Evolutionary conservation across 2,113 vertebrate genomes (phyloP), one percentile per base, ranked within the genome.

Genomic region (Triplophysa dalaica): DNA sequence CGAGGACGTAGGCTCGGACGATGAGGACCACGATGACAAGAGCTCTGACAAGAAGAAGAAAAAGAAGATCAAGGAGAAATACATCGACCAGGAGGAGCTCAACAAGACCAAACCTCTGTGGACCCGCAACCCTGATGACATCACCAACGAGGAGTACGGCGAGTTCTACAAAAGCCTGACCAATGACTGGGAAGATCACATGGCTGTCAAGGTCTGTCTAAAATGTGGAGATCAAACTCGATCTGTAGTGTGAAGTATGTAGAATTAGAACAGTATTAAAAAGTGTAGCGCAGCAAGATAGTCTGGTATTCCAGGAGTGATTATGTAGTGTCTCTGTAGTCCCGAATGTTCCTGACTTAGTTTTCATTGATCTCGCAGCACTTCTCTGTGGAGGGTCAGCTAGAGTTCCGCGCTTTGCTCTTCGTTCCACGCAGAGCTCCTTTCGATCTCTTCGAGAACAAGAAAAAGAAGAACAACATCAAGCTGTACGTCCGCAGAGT

Each of bases 131-230:
- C 95, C 97, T 0, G 97, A 99, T 64, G 96, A 99, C 69, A 99
- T 99, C 62, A 96, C 94, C 1, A 97, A 95, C 7, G 97, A 98
- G 16, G 97, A 99, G 72, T 99, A 98, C 0, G 96, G 97, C 0
- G 96, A 99, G 22, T 99, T 99, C 82, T 98, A 99, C 80, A 99
- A 99, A 90, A 99, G 97, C 78, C 85, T 99, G 0, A 98, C 93
- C 70, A 94, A 94, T 16, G 93, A 94, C 84, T 94, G 93, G 93
- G 93, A 94, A 10, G 93, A 94, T 67, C 93, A 94, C 75, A 83
- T 94, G 68, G 93, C 93, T 21, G 92, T 94, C 56, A 94, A 94
- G 88, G 93, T 38, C 33, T 1, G 33, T 38, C 33, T 38, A 38
- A 38, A 38, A 5, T 38, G 33, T 38, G 33, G 33, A 38, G 7